phyloP scores from a whole-genome alignment of 2,888 invertebrate species.

The Tinea semifulvella region DNA sequence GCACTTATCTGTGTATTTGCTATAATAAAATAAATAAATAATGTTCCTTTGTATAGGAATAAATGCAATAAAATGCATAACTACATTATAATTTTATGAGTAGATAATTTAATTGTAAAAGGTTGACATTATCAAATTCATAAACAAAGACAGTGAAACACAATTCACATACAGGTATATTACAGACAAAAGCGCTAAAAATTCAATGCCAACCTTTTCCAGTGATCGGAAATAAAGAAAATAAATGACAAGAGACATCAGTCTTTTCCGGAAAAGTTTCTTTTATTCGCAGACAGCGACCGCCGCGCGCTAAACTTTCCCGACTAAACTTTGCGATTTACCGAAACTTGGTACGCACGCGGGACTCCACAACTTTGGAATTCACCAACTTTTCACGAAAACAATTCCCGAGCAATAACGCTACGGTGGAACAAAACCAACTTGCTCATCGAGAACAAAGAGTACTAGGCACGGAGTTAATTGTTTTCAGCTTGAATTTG shows the following conservation, averaged over 20 bases:
- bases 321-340: slow-evolving; percentile 19
- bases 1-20: no score
- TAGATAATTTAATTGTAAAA: neutral
- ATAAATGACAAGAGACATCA: slow-evolving; percentile 11
- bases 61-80: no score
- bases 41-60: no score
- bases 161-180: neutral
- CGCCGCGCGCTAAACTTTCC: slow-evolving; percentile 1
- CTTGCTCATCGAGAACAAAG: slow-evolving; percentile 25
- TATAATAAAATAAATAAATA: no score
- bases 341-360: slow-evolving; percentile 47
- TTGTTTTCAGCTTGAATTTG: slow-evolving; percentile 9
- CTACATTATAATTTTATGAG: no score
- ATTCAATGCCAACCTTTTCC: neutral
- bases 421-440: slow-evolving; percentile 19
- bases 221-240: slow-evolving; percentile 2
- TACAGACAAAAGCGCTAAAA: neutral
- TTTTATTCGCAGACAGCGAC: slow-evolving; percentile 6
- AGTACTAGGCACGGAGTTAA: slow-evolving; percentile 23
- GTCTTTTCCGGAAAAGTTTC: slow-evolving; percentile 14
- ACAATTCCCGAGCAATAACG: slow-evolving; percentile 33
- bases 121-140: neutral
- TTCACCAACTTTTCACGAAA: slow-evolving; percentile 43
- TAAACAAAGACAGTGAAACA: neutral
- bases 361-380: slow-evolving; percentile 38